Base-by-base conservation (phyloP, 2,888 invertebrate species). In the Dynastes grantii region DNA sequence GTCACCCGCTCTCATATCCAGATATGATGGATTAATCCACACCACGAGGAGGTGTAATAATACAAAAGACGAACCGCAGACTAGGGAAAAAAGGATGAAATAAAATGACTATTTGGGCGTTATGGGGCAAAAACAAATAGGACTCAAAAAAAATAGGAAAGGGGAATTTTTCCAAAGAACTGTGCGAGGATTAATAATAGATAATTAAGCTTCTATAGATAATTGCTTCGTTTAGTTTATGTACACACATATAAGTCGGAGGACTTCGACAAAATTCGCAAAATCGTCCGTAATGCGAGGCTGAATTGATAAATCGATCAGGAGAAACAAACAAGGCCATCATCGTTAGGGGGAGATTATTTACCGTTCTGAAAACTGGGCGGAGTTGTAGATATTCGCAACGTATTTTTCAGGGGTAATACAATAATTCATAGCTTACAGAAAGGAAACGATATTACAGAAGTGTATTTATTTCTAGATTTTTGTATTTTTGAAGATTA, bases 1-100 rank as follows among this genome's bases (percentile, higher is more conserved):
- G 73, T 75, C 73, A 75, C 45, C 61, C 61, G 40, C 61, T 75
- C 73, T 58, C 73, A 61, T 55, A 61, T 63, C 73, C 73, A 75
- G 61, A 61, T 61, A 75, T 75, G 73, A 75, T 75, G 73, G 73
- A 75, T 75, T 75, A 40, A 58, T 75, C 61, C 61, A 49, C 61
- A 63, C 63, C 13, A 63, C 13, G 29, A 29, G 63, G 29, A 45
- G 45, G 45, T 45, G 45, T 45, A 45, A 45, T 45, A 29, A 29
- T 32, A 32, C 9, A 63, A 13, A 63, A 27, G 13, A 9, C 11
- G 29, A 63, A 63, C 63, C 63, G 63, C 63, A 63, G 9, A 13
- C 27, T 3, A 8, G 13, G 29, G 13, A 6, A 63, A 13, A 63
- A 29, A 11, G 27, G 27, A 32, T 37, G 32, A 32, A 63, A 63